A percentile compares a stretch with the other conserved stretches of the same genome.
These are phyloP conservation scores for Crocodylus rhombifer DNA, from an alignment of 2,797 vertebrate species.

Conservation along the genomic window DNA sequence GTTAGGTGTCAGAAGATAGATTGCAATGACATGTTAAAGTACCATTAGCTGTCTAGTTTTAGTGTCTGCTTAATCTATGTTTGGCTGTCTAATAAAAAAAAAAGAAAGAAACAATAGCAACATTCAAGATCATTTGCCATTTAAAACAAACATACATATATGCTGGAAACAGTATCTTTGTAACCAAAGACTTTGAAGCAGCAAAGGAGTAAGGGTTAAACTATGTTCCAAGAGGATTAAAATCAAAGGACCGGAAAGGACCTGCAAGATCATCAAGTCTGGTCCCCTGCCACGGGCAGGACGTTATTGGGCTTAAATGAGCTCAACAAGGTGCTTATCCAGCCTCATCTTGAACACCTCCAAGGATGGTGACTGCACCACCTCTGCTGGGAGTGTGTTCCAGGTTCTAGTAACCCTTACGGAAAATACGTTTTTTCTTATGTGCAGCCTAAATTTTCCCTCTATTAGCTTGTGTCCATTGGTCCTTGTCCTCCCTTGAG, in stretches of 20 bases:
- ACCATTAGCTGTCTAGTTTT: constrained; percentile 50
- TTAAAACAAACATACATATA: neutral
- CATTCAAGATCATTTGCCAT: neutral
- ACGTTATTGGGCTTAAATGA: too few relatives aligned
- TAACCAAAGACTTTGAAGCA: neutral
- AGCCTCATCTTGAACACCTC: too few relatives aligned
- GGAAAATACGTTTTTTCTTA: too few relatives aligned
- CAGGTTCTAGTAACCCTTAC: too few relatives aligned
- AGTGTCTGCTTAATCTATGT: constrained; percentile 3
- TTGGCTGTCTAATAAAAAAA: neutral
- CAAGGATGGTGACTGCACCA: too few relatives aligned
- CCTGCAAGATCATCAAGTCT: too few relatives aligned
- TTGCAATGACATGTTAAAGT: constrained; percentile 17
- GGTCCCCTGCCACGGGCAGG: too few relatives aligned
- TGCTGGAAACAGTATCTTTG: neutral
- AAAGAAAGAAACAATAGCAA: rapidly evolving
- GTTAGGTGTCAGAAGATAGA: neutral
- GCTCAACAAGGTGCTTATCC: too few relatives aligned
- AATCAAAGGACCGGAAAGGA: neutral
- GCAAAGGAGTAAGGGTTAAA: neutral
- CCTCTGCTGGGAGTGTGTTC: too few relatives aligned
- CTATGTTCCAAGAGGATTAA: neutral
- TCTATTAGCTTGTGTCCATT: too few relatives aligned
- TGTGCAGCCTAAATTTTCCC: too few relatives aligned
- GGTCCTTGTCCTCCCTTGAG: too few relatives aligned